Evolutionary conservation across 2,888 invertebrate species (phyloP), one percentile per base, ranked within the genome.

Genomic region (Disparrhopalites patrizii): DNA sequence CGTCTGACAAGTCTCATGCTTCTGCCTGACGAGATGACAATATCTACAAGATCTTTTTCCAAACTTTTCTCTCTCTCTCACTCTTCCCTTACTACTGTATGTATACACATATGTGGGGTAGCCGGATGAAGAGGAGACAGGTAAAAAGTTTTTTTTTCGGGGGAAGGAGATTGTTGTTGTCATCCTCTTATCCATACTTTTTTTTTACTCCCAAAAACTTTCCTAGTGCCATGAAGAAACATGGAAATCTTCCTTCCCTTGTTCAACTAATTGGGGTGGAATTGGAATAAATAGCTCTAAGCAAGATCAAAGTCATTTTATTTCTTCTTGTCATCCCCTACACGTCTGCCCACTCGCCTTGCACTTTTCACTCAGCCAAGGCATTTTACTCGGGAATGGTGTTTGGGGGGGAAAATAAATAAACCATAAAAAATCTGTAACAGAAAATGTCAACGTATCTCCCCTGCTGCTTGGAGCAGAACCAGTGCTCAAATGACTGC

Each of bases 11-110:
- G 57, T 36, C 36, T 36, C 56, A 33, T 30, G 5, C 23, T 57
- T 57, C 30, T 27, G 18, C 52, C 43, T 54, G 63, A 63, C 54
- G 62, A 62, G 52, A 38, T 62, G 63, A 63, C 63, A 63, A 63
- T 63, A 63, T 63, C 63, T 54, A 4, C 7, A 18, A 61, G 40
- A 62, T 62, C 40, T 62, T 23, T 52, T 36, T 38, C 51, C 52
- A 38, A 31, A 15, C 43, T 20, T 27, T 31, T 40, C 43, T 43
- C 25, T 31, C 31, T 23, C 28, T 27, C 25, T 28, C 30, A 47
- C 27, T 62, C 10, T 28, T 31, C 51, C 27, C 28, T 31, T 47
- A 13, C 20, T 40, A n/a, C 52, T 52, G 15, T 52, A 52, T 52
- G 23, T 8, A 28, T 28, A 55, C 18, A 55, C n/a, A 31, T n/a